A percentile compares a stretch with the other conserved stretches of the same genome.
Evolutionary conservation across 2,888 invertebrate species (phyloP).

Genomic region (Idaea aversata): DNA sequence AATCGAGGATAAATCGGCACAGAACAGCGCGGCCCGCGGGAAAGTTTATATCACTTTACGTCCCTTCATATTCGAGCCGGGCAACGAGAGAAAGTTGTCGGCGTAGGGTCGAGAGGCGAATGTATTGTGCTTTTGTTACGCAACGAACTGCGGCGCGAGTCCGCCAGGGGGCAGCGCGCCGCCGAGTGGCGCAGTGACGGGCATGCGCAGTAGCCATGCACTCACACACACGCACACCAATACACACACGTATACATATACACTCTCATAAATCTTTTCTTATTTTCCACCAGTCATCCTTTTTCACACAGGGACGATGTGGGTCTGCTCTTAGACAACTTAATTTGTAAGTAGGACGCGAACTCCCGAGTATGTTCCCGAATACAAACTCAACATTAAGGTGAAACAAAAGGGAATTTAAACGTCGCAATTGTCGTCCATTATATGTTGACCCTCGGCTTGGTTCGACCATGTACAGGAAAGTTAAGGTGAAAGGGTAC

Average conservation of each 20-base stretch:
- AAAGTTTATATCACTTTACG: constrained; percentile 71
- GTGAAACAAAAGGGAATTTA: constrained; percentile 16
- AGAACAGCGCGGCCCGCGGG: constrained; percentile 56
- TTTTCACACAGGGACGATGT: constrained; percentile 23
- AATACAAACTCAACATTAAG: constrained; percentile 5
- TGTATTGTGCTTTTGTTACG: constrained; percentile 78
- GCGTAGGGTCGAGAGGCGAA: constrained; percentile 68
- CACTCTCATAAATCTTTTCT: constrained; percentile 50
- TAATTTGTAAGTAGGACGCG: constrained; percentile 16
- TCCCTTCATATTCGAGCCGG: constrained; percentile 62
- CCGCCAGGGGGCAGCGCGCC: constrained; percentile 77
- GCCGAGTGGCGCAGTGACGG: constrained; percentile 77
- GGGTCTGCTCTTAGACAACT: constrained; percentile 11
- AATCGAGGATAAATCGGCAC: constrained; percentile 26
- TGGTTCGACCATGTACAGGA: constrained; percentile 39
- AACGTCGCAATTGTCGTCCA: constrained; percentile 22
- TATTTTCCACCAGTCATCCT: constrained; percentile 40
- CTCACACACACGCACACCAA: constrained; percentile 31
- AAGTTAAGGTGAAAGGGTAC: too few species aligned
- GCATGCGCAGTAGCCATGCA: constrained; percentile 60
- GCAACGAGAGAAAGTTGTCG: constrained; percentile 70
- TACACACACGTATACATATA: constrained; percentile 22
- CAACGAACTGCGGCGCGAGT: constrained; percentile 73
- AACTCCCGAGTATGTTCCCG: constrained; percentile 4
- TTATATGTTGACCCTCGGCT: constrained; percentile 38